These are phyloP conservation scores for Orius laevigatus DNA, from an alignment of 1,140 invertebrate genomes.

Conservation along the genomic window DNA sequence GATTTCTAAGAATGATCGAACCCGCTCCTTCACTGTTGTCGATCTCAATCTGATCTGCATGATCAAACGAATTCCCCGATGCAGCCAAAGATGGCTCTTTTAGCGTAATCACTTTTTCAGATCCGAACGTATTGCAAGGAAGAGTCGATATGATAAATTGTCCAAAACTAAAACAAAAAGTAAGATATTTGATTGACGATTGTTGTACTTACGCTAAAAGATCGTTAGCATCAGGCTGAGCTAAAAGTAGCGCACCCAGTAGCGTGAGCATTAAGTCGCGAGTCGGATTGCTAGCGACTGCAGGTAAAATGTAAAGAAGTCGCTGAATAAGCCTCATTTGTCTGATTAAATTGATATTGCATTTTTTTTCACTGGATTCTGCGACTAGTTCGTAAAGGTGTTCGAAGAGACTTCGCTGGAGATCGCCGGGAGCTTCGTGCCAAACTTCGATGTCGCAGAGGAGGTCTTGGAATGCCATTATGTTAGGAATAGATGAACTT, in stretches of 20 bases:
- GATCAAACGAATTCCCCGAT: conserved; percentile 7
- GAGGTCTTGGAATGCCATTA: conserved; percentile 85
- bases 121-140: conserved; percentile 32
- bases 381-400: conserved; percentile 87
- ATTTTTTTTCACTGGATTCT: conserved; percentile 80
- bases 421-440: conserved; percentile 71
- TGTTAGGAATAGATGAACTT: conserved; percentile 77
- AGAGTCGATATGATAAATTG: conserved; percentile 82
- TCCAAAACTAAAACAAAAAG: conserved; percentile 41
- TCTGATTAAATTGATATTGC: conserved; percentile 74
- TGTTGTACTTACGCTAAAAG: conserved; percentile 46
- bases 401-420: conserved; percentile 84
- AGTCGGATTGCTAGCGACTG: conserved; percentile 54
- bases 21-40: conserved; percentile 13
- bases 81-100: conserved; percentile 8
- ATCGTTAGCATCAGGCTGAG: conserved; percentile 61
- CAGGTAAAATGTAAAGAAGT: conserved; percentile 58
- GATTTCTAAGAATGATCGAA: conserved; percentile 59
- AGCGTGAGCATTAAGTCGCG: conserved; percentile 63
- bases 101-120: conserved; percentile 33
- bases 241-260: conserved; percentile 56
- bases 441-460: conserved; percentile 89
- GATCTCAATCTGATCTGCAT: conserved; percentile 18
- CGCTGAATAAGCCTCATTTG: conserved; percentile 66
- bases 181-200: too few relatives aligned